A percentile compares a stretch with the other conserved stretches of the same genome.
These are phyloP conservation scores for Drosophila arizonae DNA, from an alignment of 1,140 invertebrate genomes.

Conservation along the genomic window DNA sequence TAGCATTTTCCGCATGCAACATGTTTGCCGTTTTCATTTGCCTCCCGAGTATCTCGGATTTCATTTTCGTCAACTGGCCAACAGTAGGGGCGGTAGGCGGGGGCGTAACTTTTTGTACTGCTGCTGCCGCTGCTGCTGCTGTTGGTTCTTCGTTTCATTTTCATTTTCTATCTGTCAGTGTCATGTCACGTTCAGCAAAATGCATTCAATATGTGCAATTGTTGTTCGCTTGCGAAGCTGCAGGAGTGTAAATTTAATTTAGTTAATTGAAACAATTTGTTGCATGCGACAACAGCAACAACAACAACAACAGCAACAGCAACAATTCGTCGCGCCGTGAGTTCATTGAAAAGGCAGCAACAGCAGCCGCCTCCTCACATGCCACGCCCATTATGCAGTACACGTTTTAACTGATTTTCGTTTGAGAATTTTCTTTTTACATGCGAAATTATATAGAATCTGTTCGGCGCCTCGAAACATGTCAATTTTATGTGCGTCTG, in stretches of 20 bases:
- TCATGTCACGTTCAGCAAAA: constrained; percentile 77
- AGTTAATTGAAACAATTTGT: constrained; percentile 83
- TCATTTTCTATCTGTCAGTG: constrained; percentile 78
- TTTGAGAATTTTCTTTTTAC: constrained; percentile 76
- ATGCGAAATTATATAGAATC: constrained; percentile 22
- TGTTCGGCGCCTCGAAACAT: constrained; percentile 64
- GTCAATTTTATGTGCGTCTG: constrained; percentile 74
- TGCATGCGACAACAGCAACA: constrained; percentile 70
- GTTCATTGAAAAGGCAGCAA: constrained; percentile 46
- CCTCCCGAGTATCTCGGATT: constrained; percentile 46
- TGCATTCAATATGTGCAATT: constrained; percentile 68
- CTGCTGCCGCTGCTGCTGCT: neutral
- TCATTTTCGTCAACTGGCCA: constrained; percentile 29
- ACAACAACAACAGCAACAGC: constrained; percentile 41
- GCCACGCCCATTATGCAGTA: constrained; percentile 22
- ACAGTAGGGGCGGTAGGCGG: neutral
- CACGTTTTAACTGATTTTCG: constrained; percentile 73
- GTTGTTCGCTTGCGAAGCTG: constrained; percentile 57
- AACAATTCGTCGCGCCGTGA: constrained; percentile 28
- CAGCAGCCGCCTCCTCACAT: constrained; percentile 10
- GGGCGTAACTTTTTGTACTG: constrained; percentile 16
- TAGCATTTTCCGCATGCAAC: constrained; percentile 51
- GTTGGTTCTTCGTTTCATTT: constrained; percentile 43
- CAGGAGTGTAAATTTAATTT: constrained; percentile 82
- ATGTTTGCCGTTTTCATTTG: constrained; percentile 70